Conservation (phyloP, 2,113 vertebrate genomes). For the Scomber scombrus region DNA sequence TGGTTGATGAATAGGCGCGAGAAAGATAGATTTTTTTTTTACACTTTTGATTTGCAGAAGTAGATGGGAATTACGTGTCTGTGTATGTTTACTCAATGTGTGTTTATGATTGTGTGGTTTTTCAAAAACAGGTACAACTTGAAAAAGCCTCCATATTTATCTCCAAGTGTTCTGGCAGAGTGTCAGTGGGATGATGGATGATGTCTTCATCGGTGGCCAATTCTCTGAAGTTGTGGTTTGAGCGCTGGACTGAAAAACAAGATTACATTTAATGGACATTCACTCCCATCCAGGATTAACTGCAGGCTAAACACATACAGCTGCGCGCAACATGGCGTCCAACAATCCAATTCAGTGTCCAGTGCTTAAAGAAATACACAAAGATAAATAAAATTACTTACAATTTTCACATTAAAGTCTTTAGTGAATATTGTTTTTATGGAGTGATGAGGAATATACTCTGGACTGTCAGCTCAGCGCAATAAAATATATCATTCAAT, state of each 20-base stretch:
- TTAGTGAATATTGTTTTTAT: constrained; percentile 25
- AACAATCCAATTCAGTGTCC: constrained; percentile 57
- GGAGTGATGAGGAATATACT: constrained; percentile 20
- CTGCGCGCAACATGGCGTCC: constrained; percentile 51
- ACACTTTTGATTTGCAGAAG: constrained; percentile 74
- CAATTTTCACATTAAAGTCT: constrained; percentile 31
- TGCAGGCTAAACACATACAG: constrained; percentile 77
- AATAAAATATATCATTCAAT: constrained; percentile 33
- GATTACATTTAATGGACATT: constrained; percentile 85
- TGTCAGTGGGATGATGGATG: constrained; percentile 81
- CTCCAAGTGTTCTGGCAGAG: constrained; percentile 78
- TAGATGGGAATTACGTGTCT: constrained; percentile 61
- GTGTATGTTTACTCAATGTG: constrained; percentile 36
- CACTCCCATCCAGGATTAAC: constrained; percentile 79
- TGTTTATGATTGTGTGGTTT: constrained; percentile 71
- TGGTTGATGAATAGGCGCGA: constrained; percentile 71
- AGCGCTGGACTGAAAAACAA: constrained; percentile 80
- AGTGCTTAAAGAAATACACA: constrained; percentile 41
- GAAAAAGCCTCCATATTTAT: constrained; percentile 78
- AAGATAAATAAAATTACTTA: constrained; percentile 37
- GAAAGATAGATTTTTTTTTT: constrained; percentile 46
- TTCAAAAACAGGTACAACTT: constrained; percentile 78
- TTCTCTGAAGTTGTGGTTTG: constrained; percentile 83
- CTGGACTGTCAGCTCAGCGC: constrained; percentile 3
- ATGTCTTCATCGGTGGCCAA: constrained; percentile 81